phyloP scores from a whole-genome alignment of 1,140 invertebrate species.

The Anastrepha ludens region DNA sequence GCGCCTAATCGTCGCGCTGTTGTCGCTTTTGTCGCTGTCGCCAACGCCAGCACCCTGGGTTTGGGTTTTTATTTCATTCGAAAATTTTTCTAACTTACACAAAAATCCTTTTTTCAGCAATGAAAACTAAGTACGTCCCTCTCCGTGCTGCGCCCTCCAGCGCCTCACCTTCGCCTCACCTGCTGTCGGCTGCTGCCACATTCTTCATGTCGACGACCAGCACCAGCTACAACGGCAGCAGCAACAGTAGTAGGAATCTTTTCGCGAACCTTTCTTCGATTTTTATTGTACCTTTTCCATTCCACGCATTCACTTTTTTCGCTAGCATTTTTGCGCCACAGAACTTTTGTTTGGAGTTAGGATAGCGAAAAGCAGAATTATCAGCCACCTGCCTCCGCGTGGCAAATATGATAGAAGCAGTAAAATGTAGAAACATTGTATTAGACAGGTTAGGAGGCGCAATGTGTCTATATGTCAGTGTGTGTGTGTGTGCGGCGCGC shows the following conservation, averaged over 20 bases:
- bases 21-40: background rate
- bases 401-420: background rate
- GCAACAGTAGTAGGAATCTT: background rate
- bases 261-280: background rate
- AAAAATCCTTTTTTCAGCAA: slow-evolving; percentile 56
- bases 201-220: no score
- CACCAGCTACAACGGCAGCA: background rate
- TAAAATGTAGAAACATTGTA: slow-evolving; percentile 34
- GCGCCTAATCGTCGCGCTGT: background rate
- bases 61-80: slow-evolving; percentile 7
- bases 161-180: slow-evolving; percentile 7
- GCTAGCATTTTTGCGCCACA: background rate
- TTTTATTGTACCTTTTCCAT: background rate
- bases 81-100: slow-evolving; percentile 57
- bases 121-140: slow-evolving; percentile 54
- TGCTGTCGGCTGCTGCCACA: background rate
- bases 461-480: background rate
- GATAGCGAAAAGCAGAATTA: slow-evolving; percentile 27
- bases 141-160: background rate
- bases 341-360: slow-evolving; percentile 9
- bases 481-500: background rate
- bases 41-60: background rate
- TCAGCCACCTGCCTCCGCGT: background rate
- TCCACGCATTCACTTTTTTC: background rate
- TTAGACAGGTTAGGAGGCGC: slow-evolving; percentile 54